Evolutionary conservation across 2,113 vertebrate species (phyloP).

Genomic region (Paradoxurus hermaphroditus): DNA sequence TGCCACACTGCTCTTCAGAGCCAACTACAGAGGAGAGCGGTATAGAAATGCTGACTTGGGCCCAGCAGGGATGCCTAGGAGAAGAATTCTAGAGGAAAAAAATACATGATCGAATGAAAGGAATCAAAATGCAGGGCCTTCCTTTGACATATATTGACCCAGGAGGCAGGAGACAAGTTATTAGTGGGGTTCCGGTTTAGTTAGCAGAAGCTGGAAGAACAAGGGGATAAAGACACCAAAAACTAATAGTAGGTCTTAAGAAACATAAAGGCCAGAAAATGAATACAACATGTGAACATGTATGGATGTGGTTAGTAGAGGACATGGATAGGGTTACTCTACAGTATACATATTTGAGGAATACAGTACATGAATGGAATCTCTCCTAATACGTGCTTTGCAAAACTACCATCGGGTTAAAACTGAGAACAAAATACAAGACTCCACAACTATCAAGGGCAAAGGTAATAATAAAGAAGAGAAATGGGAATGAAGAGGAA

Average conservation of each 20-base stretch:
- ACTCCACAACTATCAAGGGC: background rate
- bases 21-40: background rate
- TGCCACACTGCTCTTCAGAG: background rate
- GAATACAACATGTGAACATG: background rate
- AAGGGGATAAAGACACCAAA: background rate
- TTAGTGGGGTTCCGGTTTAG: background rate
- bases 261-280: background rate
- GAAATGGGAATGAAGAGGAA: background rate
- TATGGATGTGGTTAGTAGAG: background rate
- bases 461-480: background rate
- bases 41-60: background rate
- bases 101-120: background rate
- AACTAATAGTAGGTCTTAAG: background rate
- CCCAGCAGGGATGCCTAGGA: background rate
- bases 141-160: background rate
- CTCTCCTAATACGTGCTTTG: background rate
- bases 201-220: background rate
- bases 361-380: background rate
- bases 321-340: background rate
- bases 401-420: background rate
- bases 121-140: background rate
- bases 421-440: background rate
- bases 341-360: background rate
- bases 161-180: background rate
- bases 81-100: background rate